Conservation (phyloP, 2,113 vertebrate genomes). For the Sphyrna mokarran region DNA sequence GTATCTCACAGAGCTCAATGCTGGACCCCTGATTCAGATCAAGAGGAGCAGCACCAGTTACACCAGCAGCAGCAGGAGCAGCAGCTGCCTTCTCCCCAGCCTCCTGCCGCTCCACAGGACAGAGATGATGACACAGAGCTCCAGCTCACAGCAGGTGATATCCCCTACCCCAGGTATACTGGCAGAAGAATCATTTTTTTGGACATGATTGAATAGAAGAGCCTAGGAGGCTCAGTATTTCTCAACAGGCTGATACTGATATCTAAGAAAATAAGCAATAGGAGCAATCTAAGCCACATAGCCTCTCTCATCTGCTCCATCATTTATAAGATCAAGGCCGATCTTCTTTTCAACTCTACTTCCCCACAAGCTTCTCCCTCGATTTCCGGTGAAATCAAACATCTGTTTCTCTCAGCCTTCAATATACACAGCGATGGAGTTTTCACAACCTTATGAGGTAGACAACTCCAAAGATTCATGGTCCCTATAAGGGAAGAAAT, state of each 20-base stretch:
- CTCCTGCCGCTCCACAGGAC: not conserved
- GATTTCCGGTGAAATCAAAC: too few relatives aligned
- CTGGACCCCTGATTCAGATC: not conserved
- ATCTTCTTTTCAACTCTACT: not conserved
- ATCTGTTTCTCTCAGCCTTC: too few relatives aligned
- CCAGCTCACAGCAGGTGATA: not conserved
- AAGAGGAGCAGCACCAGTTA: not conserved
- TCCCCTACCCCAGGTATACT: not conserved
- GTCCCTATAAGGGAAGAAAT: too few relatives aligned
- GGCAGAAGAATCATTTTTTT: not conserved
- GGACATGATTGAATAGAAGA: not conserved
- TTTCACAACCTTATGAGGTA: too few relatives aligned
- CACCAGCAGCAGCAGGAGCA: not conserved
- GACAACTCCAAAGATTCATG: too few relatives aligned
- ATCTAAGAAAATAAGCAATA: not conserved
- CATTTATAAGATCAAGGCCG: not conserved
- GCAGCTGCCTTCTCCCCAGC: not conserved
- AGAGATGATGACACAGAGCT: not conserved
- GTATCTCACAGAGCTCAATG: not conserved
- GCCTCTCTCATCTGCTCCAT: too few relatives aligned
- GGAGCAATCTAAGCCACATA: not conserved
- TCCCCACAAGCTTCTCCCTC: too few relatives aligned
- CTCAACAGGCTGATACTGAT: not conserved
- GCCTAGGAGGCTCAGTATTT: not conserved
- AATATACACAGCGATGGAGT: too few relatives aligned